A percentile compares a stretch with the other conserved stretches of the same genome.
phyloP scores from a whole-genome alignment of 2,888 invertebrate genomes.

The Chrysolina americana region DNA sequence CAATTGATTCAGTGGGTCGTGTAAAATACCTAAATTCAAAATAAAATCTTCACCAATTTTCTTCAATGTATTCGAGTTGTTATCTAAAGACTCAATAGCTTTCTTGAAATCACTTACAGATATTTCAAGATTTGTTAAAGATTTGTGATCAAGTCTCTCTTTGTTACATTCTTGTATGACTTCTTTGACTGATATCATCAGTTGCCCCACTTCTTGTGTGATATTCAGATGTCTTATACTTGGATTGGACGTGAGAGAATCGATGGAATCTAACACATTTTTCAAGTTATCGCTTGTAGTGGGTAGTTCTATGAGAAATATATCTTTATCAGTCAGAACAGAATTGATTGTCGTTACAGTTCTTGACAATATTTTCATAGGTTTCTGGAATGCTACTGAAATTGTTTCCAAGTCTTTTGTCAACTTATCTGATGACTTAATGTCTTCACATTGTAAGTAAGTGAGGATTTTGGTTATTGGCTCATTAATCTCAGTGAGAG shows the following conservation, averaged over 20 bases:
- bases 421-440: slow-evolving; percentile 8
- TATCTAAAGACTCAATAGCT: slow-evolving; percentile 33
- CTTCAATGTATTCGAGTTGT: slow-evolving; percentile 32
- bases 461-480: slow-evolving; percentile 39
- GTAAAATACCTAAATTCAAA: slow-evolving; percentile 41
- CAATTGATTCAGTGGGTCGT: slow-evolving; percentile 45
- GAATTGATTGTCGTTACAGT: slow-evolving; percentile 47
- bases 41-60: slow-evolving; percentile 36
- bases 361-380: slow-evolving; percentile 45
- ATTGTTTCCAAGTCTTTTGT: slow-evolving; percentile 38
- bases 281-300: slow-evolving; percentile 45
- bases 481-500: slow-evolving; percentile 33
- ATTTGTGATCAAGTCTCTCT: slow-evolving; percentile 54
- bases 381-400: slow-evolving; percentile 32
- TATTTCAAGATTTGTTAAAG: slow-evolving; percentile 45
- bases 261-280: slow-evolving; percentile 39
- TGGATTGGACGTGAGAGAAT: slow-evolving; percentile 42
- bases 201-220: slow-evolving; percentile 23
- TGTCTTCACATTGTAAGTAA: slow-evolving; percentile 33
- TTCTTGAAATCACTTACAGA: slow-evolving; percentile 36
- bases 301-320: slow-evolving; percentile 52
- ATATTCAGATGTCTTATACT: slow-evolving; percentile 41
- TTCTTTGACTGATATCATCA: slow-evolving; percentile 25
- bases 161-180: slow-evolving; percentile 52
- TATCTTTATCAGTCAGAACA: slow-evolving; percentile 49